Base-by-base conservation (phyloP, 2,113 vertebrate species). In the Ceuthmochares aereus region DNA sequence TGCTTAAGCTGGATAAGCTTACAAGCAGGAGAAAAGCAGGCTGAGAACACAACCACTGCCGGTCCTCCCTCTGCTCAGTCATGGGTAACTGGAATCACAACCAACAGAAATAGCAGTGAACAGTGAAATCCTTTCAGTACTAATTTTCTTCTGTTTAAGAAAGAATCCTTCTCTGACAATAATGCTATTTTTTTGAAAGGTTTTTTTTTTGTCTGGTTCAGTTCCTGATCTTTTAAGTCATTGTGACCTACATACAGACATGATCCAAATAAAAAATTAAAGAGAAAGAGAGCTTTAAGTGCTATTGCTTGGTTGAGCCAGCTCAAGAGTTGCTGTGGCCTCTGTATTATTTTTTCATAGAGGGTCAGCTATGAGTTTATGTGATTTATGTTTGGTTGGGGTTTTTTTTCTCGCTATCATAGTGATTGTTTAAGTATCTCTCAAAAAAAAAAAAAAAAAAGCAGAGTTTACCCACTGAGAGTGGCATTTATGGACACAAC, bases 231-330 rank as follows among this genome's bases (percentile, higher is more conserved):
- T 86, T 94, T 87, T 76, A 92, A 92, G 78, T 86, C 72, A 90
- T 56, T 84, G 88, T 97, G 88, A 96, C 96, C 95, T 97, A 96
- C 88, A 96, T 97, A 93, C 67, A 94, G 89, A 66, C 64, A 94
- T 42, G 93, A 96, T 95, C 92, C 70, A 95, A 96, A 90, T 92
- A 49, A 96, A 96, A 95, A 94, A 95, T 94, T 94, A 81, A 96
- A 95, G 84, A 87, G 85, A 54, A 84, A 84, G 55, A 81, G 56
- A 93, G 90, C 78, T 91, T 81, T 95, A 63, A 73, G 59, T 79
- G 87, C 78, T 79, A 91, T 78, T 58, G 62, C 70, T 90, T 79
- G 58, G 54, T 68, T 95, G 56, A 90, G 42, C 60, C 68, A 93
- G 91, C 60, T 74, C 82, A 80, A 64, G 84, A 91, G 19, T 42